Conservation (phyloP, 1,140 invertebrate species). For the Hyles euphorbiae region DNA sequence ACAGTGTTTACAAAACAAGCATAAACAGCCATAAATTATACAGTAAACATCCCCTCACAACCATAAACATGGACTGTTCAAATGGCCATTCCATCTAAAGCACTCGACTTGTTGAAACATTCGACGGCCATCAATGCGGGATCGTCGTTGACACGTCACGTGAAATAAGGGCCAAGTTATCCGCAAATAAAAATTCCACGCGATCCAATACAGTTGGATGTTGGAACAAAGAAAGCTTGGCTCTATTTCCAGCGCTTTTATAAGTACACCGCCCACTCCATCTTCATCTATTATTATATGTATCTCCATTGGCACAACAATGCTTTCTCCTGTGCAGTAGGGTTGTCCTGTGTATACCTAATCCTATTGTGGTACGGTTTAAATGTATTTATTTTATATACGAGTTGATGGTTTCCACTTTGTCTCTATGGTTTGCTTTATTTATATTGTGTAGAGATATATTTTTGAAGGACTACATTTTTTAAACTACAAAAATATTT, state of each 20-base stretch:
- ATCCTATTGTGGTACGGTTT: neutral
- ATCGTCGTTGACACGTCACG: no score
- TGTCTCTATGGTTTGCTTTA: neutral
- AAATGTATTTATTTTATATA: neutral
- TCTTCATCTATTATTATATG: slow-evolving; percentile 13
- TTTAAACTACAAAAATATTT: no score
- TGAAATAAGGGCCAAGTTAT: slow-evolving; percentile 10
- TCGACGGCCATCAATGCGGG: no score
- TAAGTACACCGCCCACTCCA: slow-evolving; percentile 8
- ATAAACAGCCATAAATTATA: no score
- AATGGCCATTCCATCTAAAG: no score
- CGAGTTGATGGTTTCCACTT: neutral
- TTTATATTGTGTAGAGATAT: no score
- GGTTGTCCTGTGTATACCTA: neutral
- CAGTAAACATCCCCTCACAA: no score
- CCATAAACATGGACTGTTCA: no score
- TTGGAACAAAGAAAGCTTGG: slow-evolving; percentile 14
- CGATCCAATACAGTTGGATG: slow-evolving; percentile 8
- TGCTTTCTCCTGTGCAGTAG: neutral
- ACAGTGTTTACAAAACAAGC: no score
- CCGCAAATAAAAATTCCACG: slow-evolving; percentile 16
- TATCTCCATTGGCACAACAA: neutral
- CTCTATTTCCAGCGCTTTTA: slow-evolving; percentile 10
- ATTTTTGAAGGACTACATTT: no score
- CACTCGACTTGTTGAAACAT: no score